Base-by-base conservation (phyloP, 2,797 vertebrate species). In the Nothura maculosa region DNA sequence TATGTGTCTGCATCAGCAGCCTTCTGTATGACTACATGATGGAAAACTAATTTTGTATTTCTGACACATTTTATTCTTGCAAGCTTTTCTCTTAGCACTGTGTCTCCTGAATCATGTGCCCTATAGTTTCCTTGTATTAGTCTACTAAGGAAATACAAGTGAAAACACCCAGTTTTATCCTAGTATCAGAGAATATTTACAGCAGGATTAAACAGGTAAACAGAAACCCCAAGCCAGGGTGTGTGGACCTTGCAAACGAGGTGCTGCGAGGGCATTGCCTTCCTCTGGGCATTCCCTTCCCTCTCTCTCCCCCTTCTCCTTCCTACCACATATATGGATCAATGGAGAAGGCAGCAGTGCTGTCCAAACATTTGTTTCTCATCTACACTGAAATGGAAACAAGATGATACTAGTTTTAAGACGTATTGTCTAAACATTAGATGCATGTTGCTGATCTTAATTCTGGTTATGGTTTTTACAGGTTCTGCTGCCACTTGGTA, bases 41-140 rank as follows among this genome's bases (percentile, higher is more conserved):
- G 63, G 72, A 94, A 68, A 19, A 30, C 40, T 83, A 84, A 87
- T 93, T 92, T 93, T 28, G 43, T 87, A 66, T 87, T 89, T 95
- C 60, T 66, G 50, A 22, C 81, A 84, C 54, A 4, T 86, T 89
- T 91, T 87, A 12, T 76, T 90, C 47, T 45, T 70, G 48, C n/a
- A 72, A 62, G 67, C 40, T 61, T 79, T 93, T 75, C 60, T 95
- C 28, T 76, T 45, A 68, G 60, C 38, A 58, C 38, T 78, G 21
- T 60, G 57, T 84, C 75, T 90, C 60, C 54, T 60, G 85, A 68
- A 77, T 86, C 12, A 21, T 27, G n/a, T 60, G 58, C 28, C 27
- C 73, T 1, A 1, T 45, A 47, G 64, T 43, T 91, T 50, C 30
- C 18, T n/a, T 30, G 48, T 28, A 30, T 55, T 52, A 27, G 6